Base-by-base conservation (phyloP, 2,113 vertebrate species). In the Gasterosteus nipponicus region DNA sequence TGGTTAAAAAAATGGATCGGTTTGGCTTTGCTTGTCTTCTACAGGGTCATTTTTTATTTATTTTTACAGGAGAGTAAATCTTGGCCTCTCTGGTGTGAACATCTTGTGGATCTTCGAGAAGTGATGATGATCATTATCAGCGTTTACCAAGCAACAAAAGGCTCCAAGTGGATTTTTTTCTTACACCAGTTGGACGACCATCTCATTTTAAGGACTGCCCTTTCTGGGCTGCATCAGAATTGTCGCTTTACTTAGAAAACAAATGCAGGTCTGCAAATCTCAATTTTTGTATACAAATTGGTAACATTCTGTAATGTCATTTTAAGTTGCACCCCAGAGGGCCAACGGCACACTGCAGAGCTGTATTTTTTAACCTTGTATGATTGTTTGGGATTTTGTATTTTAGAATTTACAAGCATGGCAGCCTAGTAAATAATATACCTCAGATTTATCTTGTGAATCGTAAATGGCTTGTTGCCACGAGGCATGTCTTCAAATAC, bases 41-140 rank as follows among this genome's bases (percentile, higher is more conserved):
- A 58, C 14, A 16, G n/a, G 41, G 68, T 60, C 18, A 59, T 66
- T 61, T n/a, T 22, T 53, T 49, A 2, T 49, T 31, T 0, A 39
- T 63, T 77, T 61, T 60, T 76, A 5, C 90, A 99, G 98, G 91
- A 95, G 97, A 51, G 98, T 98, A 0, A 99, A 98, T 74, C 94
- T 99, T 1, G 97, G 97, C 1, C 91, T 98, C 0, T 99, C 98
- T 0, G 97, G 98, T 64, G 97, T 99, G 79, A 99, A 99, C 60
- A 90, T 99, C 58, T 89, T 99, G 47, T 98, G 98, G 97, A 98
- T 99, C 86, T 99, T 97, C 68, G 96, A 93, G 61, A 86, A 93
- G 47, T 94, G 82, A 94, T 26, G 42, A 44, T 44, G 12, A 11
- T 54, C n/a, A 54, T 54, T 0, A 0, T 71, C 19, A 2, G 56